These are phyloP conservation scores for Sylvicapra grimmia DNA, from an alignment of 2,113 vertebrate species.

Conservation along the genomic window DNA sequence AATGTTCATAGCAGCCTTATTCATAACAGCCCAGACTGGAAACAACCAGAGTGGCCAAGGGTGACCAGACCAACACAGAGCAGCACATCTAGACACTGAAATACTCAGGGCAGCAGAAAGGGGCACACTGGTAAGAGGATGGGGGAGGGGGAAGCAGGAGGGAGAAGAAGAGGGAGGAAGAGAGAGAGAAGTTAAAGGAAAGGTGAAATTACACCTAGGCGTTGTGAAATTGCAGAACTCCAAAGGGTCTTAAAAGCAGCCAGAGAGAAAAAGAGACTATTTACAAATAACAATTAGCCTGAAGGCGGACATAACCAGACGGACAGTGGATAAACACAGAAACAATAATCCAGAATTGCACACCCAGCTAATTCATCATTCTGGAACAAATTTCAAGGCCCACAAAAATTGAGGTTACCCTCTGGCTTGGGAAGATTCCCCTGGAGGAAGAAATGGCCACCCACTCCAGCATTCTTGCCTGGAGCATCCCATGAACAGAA, in stretches of 20 bases:
- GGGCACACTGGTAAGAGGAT: not conserved
- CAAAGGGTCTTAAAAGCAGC: not conserved
- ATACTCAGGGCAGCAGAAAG: not conserved
- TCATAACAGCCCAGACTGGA: not conserved
- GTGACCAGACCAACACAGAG: not conserved
- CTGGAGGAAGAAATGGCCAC: not conserved
- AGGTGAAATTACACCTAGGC: not conserved
- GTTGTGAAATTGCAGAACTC: not conserved
- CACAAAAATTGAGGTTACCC: not conserved
- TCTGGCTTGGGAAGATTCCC: not conserved
- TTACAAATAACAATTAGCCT: not conserved
- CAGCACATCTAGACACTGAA: not conserved
- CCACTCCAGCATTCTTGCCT: not conserved
- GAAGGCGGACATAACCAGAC: not conserved
- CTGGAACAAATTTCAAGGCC: not conserved
- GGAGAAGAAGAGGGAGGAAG: not conserved
- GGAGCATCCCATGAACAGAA: not conserved
- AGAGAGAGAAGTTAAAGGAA: not conserved
- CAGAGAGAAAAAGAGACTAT: not conserved
- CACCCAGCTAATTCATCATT: not conserved
- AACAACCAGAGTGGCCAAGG: not conserved
- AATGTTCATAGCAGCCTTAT: not conserved
- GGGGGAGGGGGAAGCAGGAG: no score
- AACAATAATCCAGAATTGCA: not conserved
- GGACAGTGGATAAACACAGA: not conserved